phyloP scores from a whole-genome alignment of 1,140 invertebrate genomes.

The Zaprionus davidi region DNA sequence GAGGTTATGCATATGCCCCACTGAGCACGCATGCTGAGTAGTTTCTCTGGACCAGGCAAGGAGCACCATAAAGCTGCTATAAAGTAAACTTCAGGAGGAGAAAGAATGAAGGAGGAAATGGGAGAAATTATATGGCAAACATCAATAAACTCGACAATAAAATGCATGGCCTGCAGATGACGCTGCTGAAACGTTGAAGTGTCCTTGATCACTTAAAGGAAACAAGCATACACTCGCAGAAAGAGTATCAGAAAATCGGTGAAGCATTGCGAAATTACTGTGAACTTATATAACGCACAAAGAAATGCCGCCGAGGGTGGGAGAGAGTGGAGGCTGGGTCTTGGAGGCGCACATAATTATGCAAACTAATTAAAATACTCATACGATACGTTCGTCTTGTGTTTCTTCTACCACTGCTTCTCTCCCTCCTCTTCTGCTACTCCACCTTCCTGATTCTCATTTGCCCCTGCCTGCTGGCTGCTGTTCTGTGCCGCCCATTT shows the following conservation, averaged over 20 bases:
- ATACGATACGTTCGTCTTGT: conserved; percentile 68
- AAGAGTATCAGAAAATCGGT: conserved; percentile 66
- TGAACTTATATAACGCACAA: conserved; percentile 58
- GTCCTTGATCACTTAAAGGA: conserved; percentile 55
- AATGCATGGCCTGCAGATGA: conserved; percentile 38
- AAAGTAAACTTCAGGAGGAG: conserved; percentile 11
- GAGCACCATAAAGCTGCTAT: conserved; percentile 31
- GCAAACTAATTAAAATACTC: conserved; percentile 83
- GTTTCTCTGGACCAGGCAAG: not conserved
- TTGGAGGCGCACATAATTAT: conserved; percentile 74
- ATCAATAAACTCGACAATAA: conserved; percentile 72
- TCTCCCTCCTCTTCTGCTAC: not conserved
- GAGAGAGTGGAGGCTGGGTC: not conserved
- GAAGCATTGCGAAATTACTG: conserved; percentile 58
- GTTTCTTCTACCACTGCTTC: conserved; percentile 10
- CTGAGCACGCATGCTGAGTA: conserved; percentile 38
- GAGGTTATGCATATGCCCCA: conserved; percentile 48
- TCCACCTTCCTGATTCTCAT: conserved; percentile 16
- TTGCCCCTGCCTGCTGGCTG: conserved; percentile 43
- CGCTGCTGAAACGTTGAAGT: conserved; percentile 42
- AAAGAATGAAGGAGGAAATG: not conserved
- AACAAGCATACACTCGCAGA: conserved; percentile 19
- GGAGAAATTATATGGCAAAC: conserved; percentile 62
- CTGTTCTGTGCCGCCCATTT: conserved; percentile 65
- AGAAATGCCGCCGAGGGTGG: conserved; percentile 29